phyloP scores from a whole-genome alignment of 2,888 invertebrate species.

The Baccha elongata region DNA sequence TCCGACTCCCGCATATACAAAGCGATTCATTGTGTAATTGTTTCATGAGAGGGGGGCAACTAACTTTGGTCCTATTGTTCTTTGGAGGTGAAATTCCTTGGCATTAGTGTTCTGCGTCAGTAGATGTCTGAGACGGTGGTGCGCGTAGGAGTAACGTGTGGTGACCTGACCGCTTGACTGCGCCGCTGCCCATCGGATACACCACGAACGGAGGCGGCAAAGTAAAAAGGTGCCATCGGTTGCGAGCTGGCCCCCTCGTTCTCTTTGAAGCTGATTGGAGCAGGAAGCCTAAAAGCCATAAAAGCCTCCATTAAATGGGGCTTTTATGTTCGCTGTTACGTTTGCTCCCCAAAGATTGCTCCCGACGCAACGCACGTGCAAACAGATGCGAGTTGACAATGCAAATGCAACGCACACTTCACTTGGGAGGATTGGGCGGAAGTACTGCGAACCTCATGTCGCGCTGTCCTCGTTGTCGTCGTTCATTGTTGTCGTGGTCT shows the following conservation, averaged over 20 bases:
- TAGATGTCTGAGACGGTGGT: slow-evolving; percentile 31
- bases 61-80: slow-evolving; percentile 60
- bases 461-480: slow-evolving; percentile 33
- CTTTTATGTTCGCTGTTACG: slow-evolving; percentile 66
- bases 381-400: slow-evolving; percentile 70
- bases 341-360: slow-evolving; percentile 60
- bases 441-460: slow-evolving; percentile 24
- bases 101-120: slow-evolving; percentile 45
- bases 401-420: slow-evolving; percentile 57
- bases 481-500: slow-evolving; percentile 58
- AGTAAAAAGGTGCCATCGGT: slow-evolving; percentile 58
- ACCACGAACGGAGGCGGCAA: slow-evolving; percentile 56
- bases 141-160: slow-evolving; percentile 52
- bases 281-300: slow-evolving; percentile 25
- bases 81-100: slow-evolving; percentile 51
- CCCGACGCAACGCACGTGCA: slow-evolving; percentile 63
- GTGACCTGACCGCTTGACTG: slow-evolving; percentile 65
- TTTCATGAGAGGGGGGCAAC: slow-evolving; percentile 30
- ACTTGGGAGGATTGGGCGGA: slow-evolving; percentile 30
- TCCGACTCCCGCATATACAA: slow-evolving; percentile 23
- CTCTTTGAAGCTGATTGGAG: slow-evolving; percentile 20
- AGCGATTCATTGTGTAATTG: slow-evolving; percentile 74
- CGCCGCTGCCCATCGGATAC: slow-evolving; percentile 51
- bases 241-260: slow-evolving; percentile 40
- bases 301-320: slow-evolving; percentile 71